Conservation (phyloP, 1,140 invertebrate species). For the Zaprionus capensis region DNA sequence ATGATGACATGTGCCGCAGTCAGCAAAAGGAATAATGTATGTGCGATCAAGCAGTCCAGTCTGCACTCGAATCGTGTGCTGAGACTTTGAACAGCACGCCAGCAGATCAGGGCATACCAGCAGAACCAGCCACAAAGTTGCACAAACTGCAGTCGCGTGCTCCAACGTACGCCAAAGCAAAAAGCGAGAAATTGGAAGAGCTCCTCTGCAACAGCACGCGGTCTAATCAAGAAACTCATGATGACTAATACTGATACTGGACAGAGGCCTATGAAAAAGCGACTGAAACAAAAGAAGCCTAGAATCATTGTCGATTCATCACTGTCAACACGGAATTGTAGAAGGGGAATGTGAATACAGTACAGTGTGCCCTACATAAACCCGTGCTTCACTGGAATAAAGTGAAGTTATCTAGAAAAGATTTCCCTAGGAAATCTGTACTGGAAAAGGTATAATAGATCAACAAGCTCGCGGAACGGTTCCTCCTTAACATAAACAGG, state of each 20-base stretch:
- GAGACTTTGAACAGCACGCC: neutral
- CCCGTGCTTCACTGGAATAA: too few relatives aligned
- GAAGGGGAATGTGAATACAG: neutral
- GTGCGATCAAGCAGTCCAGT: constrained; percentile 52
- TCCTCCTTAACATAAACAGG: too few relatives aligned
- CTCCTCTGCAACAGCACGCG: constrained; percentile 1
- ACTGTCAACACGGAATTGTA: constrained; percentile 27
- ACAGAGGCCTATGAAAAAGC: neutral
- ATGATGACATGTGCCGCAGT: constrained; percentile 42
- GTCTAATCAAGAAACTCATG: constrained; percentile 42
- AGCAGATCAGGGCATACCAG: constrained; percentile 40
- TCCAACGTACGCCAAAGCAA: constrained; percentile 35
- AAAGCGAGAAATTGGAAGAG: constrained; percentile 21
- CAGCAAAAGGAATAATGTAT: constrained; percentile 23
- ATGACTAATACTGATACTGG: constrained; percentile 8
- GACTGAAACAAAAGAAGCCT: neutral
- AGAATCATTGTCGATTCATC: constrained; percentile 38
- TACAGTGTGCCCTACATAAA: too few relatives aligned
- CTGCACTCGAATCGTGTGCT: constrained; percentile 14
- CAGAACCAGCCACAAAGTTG: constrained; percentile 36
- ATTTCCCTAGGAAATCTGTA: too few relatives aligned
- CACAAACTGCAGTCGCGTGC: constrained; percentile 20
- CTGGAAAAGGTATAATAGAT: too few relatives aligned
- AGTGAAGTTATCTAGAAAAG: too few relatives aligned
- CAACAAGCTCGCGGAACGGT: too few relatives aligned